Conservation (phyloP, 1,140 invertebrate genomes). For the Choristoneura fumiferana region DNA sequence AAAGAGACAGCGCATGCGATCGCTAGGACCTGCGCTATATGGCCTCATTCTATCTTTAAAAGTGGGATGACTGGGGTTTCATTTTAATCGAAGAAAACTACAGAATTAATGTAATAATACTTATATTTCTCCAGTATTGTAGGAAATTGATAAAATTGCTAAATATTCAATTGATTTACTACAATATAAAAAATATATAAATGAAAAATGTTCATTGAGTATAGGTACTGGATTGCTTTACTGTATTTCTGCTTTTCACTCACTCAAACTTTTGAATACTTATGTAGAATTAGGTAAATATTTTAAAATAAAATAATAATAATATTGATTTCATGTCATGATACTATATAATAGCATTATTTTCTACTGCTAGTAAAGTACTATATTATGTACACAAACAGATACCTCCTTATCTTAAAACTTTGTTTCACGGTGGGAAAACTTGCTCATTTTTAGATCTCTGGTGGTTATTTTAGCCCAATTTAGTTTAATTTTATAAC, state of each 20-base stretch:
- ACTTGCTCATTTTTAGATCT: constrained; percentile 62
- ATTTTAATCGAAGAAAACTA: constrained; percentile 35
- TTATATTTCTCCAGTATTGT: constrained; percentile 57
- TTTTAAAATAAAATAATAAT: constrained; percentile 16
- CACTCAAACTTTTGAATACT: constrained; percentile 4
- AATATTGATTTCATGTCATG: constrained; percentile 14
- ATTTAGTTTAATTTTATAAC: constrained; percentile 28
- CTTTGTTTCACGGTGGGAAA: constrained; percentile 71
- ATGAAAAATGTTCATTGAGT: constrained; percentile 55
- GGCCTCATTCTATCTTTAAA: no score
- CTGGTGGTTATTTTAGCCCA: constrained; percentile 66
- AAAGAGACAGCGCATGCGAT: no score
- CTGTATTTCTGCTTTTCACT: constrained; percentile 12
- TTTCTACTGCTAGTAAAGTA: constrained; percentile 16
- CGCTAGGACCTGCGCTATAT: no score
- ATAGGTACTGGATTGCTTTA: constrained; percentile 18
- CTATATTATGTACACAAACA: constrained; percentile 36
- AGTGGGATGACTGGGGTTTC: no score
- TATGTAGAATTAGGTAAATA: constrained; percentile 18
- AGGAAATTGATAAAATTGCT: constrained; percentile 45
- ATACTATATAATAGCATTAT: constrained; percentile 12
- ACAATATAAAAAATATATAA: constrained; percentile 67
- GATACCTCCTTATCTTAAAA: constrained; percentile 54
- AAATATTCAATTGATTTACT: constrained; percentile 51
- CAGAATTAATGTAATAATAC: constrained; percentile 41